phyloP scores from a whole-genome alignment of 2,888 invertebrate species.

The Drosophila rubida region DNA sequence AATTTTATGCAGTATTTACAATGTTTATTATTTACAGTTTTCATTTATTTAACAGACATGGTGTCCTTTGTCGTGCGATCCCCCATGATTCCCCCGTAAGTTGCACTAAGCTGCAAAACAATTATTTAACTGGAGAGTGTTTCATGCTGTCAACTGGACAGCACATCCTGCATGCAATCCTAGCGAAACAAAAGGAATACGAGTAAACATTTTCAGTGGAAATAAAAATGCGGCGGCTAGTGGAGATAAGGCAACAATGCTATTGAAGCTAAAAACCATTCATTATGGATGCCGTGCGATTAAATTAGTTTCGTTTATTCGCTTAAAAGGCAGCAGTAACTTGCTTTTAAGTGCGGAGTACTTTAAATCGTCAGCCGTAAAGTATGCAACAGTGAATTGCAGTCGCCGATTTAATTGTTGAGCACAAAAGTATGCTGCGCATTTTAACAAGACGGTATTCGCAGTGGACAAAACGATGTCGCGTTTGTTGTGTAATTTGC shows the following conservation, averaged over 20 bases:
- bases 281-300: not conserved
- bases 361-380: not conserved
- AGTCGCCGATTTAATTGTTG: not conserved
- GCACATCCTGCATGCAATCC: conserved; percentile 20
- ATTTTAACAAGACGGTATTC: too few relatives aligned
- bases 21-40: conserved; percentile 48
- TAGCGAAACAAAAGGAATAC: conserved; percentile 33
- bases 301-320: conserved; percentile 14
- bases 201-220: conserved; percentile 62
- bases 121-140: conserved; percentile 66
- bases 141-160: conserved; percentile 28
- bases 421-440: conserved; percentile 6
- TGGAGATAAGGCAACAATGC: conserved; percentile 8
- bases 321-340: not conserved
- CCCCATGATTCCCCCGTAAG: conserved; percentile 7
- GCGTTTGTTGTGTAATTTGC: too few relatives aligned
- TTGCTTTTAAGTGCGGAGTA: not conserved
- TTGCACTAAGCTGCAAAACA: conserved; percentile 64
- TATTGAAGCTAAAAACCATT: conserved; percentile 21
- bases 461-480: too few relatives aligned
- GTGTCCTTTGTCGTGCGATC: conserved; percentile 34
- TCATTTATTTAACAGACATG: conserved; percentile 36
- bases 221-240: conserved; percentile 52
- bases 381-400: not conserved
- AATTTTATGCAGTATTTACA: conserved; percentile 25